phyloP scores from a whole-genome alignment of 2,888 invertebrate genomes.

The Epinotia brunnichana region DNA sequence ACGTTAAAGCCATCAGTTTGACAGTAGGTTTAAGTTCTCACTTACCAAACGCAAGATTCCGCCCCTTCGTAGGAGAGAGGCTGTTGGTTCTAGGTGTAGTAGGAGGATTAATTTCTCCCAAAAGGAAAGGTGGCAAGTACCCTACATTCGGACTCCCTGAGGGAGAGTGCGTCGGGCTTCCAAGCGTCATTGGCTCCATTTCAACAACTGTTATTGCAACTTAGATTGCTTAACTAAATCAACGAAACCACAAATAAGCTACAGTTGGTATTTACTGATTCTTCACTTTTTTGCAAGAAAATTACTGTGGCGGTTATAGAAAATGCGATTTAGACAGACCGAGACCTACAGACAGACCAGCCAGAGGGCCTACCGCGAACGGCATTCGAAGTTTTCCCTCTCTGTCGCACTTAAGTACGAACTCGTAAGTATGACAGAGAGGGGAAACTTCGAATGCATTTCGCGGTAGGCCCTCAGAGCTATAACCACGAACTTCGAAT shows the following conservation, averaged over 20 bases:
- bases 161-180: constrained; percentile 90
- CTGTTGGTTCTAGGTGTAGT: constrained; percentile 84
- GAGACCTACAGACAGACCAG: not conserved
- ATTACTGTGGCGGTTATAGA: constrained; percentile 1
- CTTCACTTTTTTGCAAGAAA: constrained; percentile 9
- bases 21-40: constrained; percentile 41
- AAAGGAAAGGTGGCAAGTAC: constrained; percentile 90
- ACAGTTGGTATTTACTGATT: not conserved
- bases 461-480: no score
- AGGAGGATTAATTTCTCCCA: constrained; percentile 87
- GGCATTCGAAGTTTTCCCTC: no score
- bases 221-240: constrained; percentile 27
- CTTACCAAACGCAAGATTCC: constrained; percentile 83
- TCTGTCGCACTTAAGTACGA: no score
- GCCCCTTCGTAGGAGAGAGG: constrained; percentile 84
- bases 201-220: constrained; percentile 47
- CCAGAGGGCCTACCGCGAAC: no score
- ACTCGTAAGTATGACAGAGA: no score
- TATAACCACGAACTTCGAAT: no score
- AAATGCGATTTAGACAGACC: constrained; percentile 9
- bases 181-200: constrained; percentile 94
- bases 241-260: not conserved
- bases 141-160: constrained; percentile 86
- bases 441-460: no score
- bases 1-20: not conserved